A percentile compares a stretch with the other conserved stretches of the same genome.
These are phyloP conservation scores for Leucoma salicis DNA, from an alignment of 2,888 invertebrate species.

Conservation along the genomic window DNA sequence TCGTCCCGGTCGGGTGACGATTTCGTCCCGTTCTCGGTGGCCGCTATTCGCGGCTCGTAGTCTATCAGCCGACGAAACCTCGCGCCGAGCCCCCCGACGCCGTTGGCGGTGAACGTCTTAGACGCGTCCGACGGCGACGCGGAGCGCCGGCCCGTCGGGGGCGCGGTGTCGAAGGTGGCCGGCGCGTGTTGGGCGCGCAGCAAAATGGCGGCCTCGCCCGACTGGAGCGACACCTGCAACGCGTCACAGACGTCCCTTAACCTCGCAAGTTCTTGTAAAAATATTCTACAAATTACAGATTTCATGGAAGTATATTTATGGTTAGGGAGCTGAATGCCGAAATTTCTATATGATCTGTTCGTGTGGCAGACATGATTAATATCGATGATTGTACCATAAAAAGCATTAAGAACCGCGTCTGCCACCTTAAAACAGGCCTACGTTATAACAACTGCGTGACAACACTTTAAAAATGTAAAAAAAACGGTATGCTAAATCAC, in stretches of 20 bases:
- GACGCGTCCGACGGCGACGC: constrained; percentile 17
- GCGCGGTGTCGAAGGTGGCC: constrained; percentile 16
- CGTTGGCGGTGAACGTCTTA: constrained; percentile 11
- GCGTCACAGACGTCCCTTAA: not conserved
- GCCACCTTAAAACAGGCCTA: no score
- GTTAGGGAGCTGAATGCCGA: no score
- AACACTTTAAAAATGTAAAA: no score
- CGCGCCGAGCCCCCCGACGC: constrained; percentile 27
- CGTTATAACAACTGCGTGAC: no score
- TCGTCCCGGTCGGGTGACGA: constrained; percentile 1
- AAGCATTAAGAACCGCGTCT: no score
- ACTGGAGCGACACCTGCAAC: constrained; percentile 50
- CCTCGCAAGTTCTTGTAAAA: no score
- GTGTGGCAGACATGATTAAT: no score
- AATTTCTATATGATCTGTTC: no score
- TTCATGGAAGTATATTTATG: no score
- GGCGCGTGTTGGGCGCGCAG: constrained; percentile 59
- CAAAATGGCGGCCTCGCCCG: constrained; percentile 62
- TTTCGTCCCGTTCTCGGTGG: constrained; percentile 12
- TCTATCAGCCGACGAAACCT: constrained; percentile 45
- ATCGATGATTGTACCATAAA: no score
- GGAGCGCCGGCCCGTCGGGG: constrained; percentile 23
- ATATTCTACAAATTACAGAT: no score
- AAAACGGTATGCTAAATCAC: no score
- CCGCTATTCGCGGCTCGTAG: constrained; percentile 25